phyloP scores from a whole-genome alignment of 1,140 invertebrate genomes.

The Drepana arcuata region DNA sequence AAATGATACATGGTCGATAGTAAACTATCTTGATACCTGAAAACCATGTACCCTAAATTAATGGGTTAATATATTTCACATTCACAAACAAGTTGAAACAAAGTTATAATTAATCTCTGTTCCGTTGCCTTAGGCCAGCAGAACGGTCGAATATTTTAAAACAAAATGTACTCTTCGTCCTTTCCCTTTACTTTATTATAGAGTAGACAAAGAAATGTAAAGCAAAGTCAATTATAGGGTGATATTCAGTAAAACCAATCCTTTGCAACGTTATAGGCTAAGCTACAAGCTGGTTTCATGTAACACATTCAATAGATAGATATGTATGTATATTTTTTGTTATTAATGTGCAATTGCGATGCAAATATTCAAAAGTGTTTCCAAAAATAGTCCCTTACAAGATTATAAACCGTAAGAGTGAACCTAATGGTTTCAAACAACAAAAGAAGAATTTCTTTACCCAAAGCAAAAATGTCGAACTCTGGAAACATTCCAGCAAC shows the following conservation, averaged over 20 bases:
- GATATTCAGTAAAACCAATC: conserved; percentile 11
- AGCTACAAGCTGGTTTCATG: conserved; percentile 1
- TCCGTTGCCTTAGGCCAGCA: conserved; percentile 7
- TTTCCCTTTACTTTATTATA: conserved; percentile 10
- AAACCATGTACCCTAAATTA: no score
- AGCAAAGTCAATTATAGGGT: conserved; percentile 7
- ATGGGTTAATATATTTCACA: no score
- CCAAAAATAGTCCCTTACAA: neutral
- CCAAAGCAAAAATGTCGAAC: conserved; percentile 26
- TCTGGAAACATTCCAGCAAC: conserved; percentile 27
- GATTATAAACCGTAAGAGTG: conserved; percentile 11
- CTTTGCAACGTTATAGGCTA: conserved; percentile 9
- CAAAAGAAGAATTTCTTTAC: conserved; percentile 20
- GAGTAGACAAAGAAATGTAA: neutral
- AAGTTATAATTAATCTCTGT: conserved; percentile 18
- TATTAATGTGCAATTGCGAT: conserved; percentile 2
- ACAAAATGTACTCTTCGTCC: conserved; percentile 7
- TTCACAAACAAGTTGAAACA: no score
- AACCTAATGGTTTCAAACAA: conserved; percentile 16
- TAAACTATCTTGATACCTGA: no score
- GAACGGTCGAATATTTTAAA: conserved; percentile 9
- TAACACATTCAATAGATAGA: conserved; percentile 4
- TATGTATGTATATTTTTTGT: neutral
- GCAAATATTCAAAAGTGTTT: neutral
- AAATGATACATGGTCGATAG: no score